These are phyloP conservation scores for Acrossocheilus fasciatus DNA, from an alignment of 2,797 vertebrate genomes.

Conservation along the genomic window DNA sequence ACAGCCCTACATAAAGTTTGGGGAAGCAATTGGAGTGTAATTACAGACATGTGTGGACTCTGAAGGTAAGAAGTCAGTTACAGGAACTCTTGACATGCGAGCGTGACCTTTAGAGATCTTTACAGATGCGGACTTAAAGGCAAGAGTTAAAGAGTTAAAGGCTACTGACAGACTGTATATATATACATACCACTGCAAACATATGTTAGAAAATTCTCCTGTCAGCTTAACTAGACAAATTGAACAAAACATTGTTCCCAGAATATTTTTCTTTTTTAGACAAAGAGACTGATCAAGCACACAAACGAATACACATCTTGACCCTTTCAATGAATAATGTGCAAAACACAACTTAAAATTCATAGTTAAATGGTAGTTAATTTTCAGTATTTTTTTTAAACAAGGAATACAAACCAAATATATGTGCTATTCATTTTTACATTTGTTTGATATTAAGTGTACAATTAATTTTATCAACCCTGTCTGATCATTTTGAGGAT, in stretches of 20 bases:
- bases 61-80: slow-evolving; percentile 53
- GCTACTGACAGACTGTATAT: slow-evolving; percentile 35
- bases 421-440: not conserved
- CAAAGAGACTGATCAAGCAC: not conserved
- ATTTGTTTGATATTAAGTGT: not conserved
- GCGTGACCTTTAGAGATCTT: slow-evolving; percentile 52
- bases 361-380: not conserved
- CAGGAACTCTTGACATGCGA: slow-evolving; percentile 38
- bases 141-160: slow-evolving; percentile 26
- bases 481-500: not conserved
- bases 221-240: slow-evolving; percentile 7
- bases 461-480: not conserved
- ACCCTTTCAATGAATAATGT: slow-evolving; percentile 1
- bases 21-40: slow-evolving; percentile 55
- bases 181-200: slow-evolving; percentile 31
- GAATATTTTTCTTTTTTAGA: not conserved
- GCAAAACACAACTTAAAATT: not conserved
- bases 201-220: slow-evolving; percentile 24
- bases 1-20: slow-evolving; percentile 40
- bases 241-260: not conserved
- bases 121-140: slow-evolving; percentile 40
- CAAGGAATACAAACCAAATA: not conserved
- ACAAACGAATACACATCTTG: not conserved
- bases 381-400: not conserved
- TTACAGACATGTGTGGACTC: slow-evolving; percentile 63